Evolutionary conservation across 2,797 vertebrate genomes (phyloP).

Genomic region (Sternarchorhynchus goeldii): DNA sequence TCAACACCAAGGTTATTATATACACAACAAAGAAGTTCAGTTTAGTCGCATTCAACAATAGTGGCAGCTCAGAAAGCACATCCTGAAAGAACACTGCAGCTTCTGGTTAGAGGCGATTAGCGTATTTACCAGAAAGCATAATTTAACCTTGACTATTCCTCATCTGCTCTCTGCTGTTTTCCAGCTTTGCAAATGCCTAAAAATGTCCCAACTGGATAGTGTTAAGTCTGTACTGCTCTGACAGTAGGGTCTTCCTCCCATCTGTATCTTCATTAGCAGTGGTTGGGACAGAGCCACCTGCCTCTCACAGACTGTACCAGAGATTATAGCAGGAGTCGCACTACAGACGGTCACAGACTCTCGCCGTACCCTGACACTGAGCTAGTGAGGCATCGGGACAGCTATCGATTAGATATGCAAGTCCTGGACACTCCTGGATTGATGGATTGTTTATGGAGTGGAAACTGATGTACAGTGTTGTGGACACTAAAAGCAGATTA

Average conservation of each 20-base stretch:
- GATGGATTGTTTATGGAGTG: slow-evolving; percentile 36
- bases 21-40: slow-evolving; percentile 39
- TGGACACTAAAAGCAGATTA: neutral
- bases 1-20: slow-evolving; percentile 55
- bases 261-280: slow-evolving; percentile 6
- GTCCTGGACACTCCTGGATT: slow-evolving; percentile 16
- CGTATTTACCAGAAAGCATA: neutral
- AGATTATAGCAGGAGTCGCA: slow-evolving; percentile 17
- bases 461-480: slow-evolving; percentile 27
- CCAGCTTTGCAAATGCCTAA: slow-evolving; percentile 7
- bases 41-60: slow-evolving; percentile 27
- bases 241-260: slow-evolving; percentile 15
- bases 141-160: slow-evolving; percentile 1
- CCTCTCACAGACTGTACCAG: slow-evolving; percentile 19
- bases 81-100: neutral
- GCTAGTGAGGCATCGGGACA: slow-evolving; percentile 32
- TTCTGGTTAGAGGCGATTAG: slow-evolving; percentile 1
- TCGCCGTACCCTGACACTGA: slow-evolving; percentile 43
- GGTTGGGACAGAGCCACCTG: slow-evolving; percentile 18
- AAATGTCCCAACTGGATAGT: slow-evolving; percentile 18
- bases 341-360: slow-evolving; percentile 24
- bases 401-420: slow-evolving; percentile 43
- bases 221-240: slow-evolving; percentile 24
- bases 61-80: neutral
- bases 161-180: slow-evolving; percentile 25